These are phyloP conservation scores for Salarias fasciatus DNA, from an alignment of 2,797 vertebrate genomes.

Conservation along the genomic window DNA sequence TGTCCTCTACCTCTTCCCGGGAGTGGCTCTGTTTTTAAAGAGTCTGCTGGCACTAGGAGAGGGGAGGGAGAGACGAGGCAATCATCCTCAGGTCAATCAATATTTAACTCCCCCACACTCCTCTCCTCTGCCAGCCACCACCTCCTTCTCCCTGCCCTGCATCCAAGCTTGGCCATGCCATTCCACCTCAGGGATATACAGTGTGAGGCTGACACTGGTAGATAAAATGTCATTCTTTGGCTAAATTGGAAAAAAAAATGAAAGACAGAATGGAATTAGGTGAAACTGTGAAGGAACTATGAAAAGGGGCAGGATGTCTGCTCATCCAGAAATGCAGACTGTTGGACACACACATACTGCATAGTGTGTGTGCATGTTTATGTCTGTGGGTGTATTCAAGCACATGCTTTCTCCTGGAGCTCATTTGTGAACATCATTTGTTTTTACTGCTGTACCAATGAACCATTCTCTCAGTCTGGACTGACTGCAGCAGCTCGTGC, in stretches of 20 bases:
- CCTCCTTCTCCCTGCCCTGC: too few species aligned
- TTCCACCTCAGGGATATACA: too few species aligned
- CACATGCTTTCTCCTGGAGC: constrained; percentile 37
- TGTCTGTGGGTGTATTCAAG: constrained; percentile 42
- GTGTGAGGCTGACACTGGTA: background rate
- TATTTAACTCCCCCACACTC: too few species aligned
- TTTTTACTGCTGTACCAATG: constrained; percentile 56
- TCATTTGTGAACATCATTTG: constrained; percentile 33
- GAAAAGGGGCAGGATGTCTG: constrained; percentile 46
- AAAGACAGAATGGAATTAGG: constrained; percentile 18
- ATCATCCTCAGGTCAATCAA: background rate
- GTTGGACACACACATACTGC: constrained; percentile 46
- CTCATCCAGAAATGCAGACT: constrained; percentile 53
- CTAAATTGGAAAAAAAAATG: constrained; percentile 12
- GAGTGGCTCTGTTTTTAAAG: too few species aligned
- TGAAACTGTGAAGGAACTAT: constrained; percentile 21
- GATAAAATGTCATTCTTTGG: constrained; percentile 19
- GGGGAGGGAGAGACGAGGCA: too few species aligned
- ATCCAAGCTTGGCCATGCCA: too few species aligned
- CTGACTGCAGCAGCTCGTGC: too few species aligned
- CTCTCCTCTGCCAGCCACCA: too few species aligned
- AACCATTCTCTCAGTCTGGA: constrained; percentile 41
- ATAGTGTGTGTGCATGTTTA: background rate
- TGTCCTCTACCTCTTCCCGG: too few species aligned
- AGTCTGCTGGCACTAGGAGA: too few species aligned